These are phyloP conservation scores for Aythya baeri DNA, from an alignment of 2,113 vertebrate genomes.

Conservation along the genomic window DNA sequence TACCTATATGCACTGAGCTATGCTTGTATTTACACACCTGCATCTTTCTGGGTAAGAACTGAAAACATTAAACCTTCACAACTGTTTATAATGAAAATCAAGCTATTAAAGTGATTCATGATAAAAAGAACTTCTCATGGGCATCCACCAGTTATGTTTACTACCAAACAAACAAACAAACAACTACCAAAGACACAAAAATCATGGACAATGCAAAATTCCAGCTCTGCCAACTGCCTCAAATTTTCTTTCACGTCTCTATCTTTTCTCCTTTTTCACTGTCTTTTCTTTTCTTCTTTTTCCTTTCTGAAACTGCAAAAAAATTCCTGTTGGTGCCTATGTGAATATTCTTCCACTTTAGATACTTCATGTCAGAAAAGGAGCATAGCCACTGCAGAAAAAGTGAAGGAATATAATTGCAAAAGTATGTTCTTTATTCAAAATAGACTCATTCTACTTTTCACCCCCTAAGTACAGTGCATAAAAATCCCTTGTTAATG, in stretches of 20 bases:
- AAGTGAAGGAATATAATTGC: conserved; percentile 23
- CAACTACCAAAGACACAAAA: neutral
- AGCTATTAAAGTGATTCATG: neutral
- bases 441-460: conserved; percentile 44
- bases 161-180: neutral
- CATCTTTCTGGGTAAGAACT: neutral
- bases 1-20: neutral
- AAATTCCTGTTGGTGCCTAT: neutral
- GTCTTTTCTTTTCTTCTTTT: neutral
- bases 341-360: conserved; percentile 20
- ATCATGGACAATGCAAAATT: neutral
- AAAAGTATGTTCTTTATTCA: conserved; percentile 40
- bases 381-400: neutral
- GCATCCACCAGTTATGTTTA: neutral
- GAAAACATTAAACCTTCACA: neutral
- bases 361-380: neutral
- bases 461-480: neutral
- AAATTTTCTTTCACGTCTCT: neutral
- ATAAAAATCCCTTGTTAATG: conserved; percentile 57
- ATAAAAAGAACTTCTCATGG: neutral
- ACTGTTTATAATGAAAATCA: neutral
- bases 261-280: neutral
- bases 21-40: neutral
- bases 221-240: neutral
- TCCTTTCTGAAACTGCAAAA: neutral